Conservation (phyloP, 1,140 invertebrate genomes). For the Laodelphax striatellus region DNA sequence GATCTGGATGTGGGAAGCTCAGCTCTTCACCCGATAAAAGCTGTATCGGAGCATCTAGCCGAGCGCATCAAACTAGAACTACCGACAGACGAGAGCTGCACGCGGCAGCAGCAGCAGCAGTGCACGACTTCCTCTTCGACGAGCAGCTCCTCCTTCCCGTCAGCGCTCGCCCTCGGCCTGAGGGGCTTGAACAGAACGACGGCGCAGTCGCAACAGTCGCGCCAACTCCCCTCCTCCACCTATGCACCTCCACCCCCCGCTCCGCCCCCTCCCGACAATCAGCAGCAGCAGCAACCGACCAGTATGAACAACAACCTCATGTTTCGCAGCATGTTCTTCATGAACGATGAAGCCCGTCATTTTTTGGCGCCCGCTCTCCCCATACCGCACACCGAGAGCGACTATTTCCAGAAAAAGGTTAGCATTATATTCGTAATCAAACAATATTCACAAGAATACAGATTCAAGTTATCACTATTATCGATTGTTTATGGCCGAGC, state of each 20-base stretch:
- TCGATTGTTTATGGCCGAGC: too few species aligned
- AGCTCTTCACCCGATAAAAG: slow-evolving; percentile 20
- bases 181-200: neutral
- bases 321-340: slow-evolving; percentile 27
- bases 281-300: neutral
- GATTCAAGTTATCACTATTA: too few species aligned
- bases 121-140: neutral
- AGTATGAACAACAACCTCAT: slow-evolving; percentile 25
- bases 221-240: neutral
- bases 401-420: slow-evolving; percentile 22
- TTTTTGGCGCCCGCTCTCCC: slow-evolving; percentile 24
- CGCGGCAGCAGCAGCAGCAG: slow-evolving; percentile 1
- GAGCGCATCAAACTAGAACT: slow-evolving; percentile 20
- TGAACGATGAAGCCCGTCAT: slow-evolving; percentile 27
- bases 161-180: neutral
- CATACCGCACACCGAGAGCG: slow-evolving; percentile 19
- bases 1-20: slow-evolving; percentile 18
- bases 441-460: too few species aligned
- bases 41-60: slow-evolving; percentile 20
- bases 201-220: neutral
- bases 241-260: too few species aligned
- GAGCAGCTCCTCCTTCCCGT: slow-evolving; percentile 1
- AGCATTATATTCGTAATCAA: too few species aligned
- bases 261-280: too few species aligned
- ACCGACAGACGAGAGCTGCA: slow-evolving; percentile 4